These are phyloP conservation scores for Perdix hodgsoniae DNA, from an alignment of 2,797 vertebrate genomes.

Conservation along the genomic window DNA sequence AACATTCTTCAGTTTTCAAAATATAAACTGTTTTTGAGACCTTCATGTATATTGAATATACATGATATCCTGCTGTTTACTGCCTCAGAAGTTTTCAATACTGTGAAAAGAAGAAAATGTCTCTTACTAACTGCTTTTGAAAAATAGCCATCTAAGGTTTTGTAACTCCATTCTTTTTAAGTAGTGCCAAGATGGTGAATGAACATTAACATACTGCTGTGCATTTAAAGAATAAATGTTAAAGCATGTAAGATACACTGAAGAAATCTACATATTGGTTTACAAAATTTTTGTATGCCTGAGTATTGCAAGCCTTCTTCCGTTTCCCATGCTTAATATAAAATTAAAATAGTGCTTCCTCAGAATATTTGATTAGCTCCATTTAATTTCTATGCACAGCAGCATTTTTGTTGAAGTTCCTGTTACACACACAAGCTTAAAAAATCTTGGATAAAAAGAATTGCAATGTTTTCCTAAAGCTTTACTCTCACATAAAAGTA, in stretches of 20 bases:
- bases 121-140: neutral
- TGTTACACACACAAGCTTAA: neutral
- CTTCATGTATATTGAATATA: neutral
- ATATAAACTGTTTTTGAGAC: neutral
- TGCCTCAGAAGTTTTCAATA: neutral
- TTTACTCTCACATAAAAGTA: neutral
- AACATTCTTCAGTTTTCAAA: neutral
- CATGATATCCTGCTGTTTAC: neutral
- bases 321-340: neutral
- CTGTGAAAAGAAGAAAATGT: neutral
- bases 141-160: neutral
- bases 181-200: neutral
- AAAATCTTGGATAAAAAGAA: neutral
- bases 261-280: neutral
- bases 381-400: neutral
- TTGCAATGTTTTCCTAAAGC: neutral
- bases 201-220: neutral
- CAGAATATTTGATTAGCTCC: neutral
- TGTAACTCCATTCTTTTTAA: neutral
- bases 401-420: neutral
- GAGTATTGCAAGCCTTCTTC: neutral
- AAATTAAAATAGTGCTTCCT: neutral
- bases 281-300: neutral
- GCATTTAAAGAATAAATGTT: neutral
- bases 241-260: neutral